Evolutionary conservation across 2,888 invertebrate genomes (phyloP).

Genomic region (Amitus sp.): DNA sequence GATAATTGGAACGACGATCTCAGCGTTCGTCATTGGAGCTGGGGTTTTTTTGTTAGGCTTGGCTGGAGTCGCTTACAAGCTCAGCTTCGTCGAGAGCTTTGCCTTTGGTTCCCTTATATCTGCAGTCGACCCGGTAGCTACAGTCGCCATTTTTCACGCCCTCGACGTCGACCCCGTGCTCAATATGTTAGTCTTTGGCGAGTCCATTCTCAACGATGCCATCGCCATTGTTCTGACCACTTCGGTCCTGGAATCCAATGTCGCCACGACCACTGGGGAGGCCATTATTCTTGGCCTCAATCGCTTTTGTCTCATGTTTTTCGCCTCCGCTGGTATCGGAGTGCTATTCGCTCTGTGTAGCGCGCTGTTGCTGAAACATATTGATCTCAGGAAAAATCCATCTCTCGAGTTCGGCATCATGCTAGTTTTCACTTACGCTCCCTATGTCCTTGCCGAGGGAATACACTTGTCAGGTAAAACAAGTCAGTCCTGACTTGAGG

Average conservation of each 20-base stretch:
- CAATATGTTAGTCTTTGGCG: constrained; percentile 99
- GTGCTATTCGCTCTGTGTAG: constrained; percentile 94
- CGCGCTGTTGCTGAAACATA: constrained; percentile 91
- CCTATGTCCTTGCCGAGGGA: constrained; percentile 97
- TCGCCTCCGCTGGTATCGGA: constrained; percentile 97
- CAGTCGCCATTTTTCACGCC: constrained; percentile 98
- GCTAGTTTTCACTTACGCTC: constrained; percentile 98
- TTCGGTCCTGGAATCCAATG: constrained; percentile 79
- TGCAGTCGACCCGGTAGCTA: constrained; percentile 99
- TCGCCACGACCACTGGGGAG: constrained; percentile 78
- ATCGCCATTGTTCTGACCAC: constrained; percentile 98
- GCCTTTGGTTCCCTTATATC: constrained; percentile 98
- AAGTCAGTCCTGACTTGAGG: background rate
- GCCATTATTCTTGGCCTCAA: constrained; percentile 89
- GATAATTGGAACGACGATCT: constrained; percentile 96
- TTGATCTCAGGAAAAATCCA: constrained; percentile 96
- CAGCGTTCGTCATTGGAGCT: constrained; percentile 95
- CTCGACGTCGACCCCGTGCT: constrained; percentile 96
- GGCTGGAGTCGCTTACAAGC: constrained; percentile 89
- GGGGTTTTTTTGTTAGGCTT: constrained; percentile 94
- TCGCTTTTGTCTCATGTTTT: constrained; percentile 96
- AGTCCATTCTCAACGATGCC: constrained; percentile 96
- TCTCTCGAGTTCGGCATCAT: constrained; percentile 98
- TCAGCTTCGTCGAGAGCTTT: constrained; percentile 96
- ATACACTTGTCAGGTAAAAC: constrained; percentile 86